Evolutionary conservation across 2,888 invertebrate species (phyloP).

Genomic region (Morinoia aosen): DNA sequence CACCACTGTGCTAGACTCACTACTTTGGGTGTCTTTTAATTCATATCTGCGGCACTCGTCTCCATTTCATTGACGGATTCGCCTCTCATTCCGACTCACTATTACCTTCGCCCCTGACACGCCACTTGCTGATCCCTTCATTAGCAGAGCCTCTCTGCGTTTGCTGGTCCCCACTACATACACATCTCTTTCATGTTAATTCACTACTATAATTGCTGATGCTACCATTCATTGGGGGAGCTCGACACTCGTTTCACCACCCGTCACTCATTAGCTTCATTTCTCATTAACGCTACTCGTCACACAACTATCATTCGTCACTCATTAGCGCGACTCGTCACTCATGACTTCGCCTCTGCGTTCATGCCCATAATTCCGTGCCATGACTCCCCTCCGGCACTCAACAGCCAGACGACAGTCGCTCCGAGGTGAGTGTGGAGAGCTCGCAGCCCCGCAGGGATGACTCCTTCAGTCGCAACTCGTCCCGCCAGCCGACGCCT

Average conservation of each 20-base stretch:
- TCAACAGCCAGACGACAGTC: not conserved
- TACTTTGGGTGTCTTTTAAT: no score
- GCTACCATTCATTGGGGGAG: no score
- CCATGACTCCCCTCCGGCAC: not conserved
- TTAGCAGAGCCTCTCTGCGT: not conserved
- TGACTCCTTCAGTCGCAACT: not conserved
- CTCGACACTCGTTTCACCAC: no score
- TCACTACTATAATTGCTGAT: no score
- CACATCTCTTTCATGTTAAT: not conserved
- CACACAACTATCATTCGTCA: no score
- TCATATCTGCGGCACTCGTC: no score
- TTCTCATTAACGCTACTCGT: not conserved
- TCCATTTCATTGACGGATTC: no score
- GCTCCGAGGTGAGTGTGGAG: slow-evolving; percentile 14
- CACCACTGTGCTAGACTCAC: no score
- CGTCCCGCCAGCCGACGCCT: not conserved
- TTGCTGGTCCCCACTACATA: not conserved
- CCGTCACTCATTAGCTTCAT: not conserved
- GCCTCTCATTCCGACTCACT: no score
- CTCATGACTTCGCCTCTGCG: not conserved
- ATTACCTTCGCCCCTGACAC: no score
- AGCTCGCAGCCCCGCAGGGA: not conserved
- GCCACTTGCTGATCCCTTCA: not conserved
- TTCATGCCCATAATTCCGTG: not conserved
- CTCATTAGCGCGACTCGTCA: not conserved